Evolutionary conservation across 64 coral and sea anemone genomes (phyloP), one percentile per base, ranked within the genome.

Genomic region (Stichodactyla helianthus): DNA sequence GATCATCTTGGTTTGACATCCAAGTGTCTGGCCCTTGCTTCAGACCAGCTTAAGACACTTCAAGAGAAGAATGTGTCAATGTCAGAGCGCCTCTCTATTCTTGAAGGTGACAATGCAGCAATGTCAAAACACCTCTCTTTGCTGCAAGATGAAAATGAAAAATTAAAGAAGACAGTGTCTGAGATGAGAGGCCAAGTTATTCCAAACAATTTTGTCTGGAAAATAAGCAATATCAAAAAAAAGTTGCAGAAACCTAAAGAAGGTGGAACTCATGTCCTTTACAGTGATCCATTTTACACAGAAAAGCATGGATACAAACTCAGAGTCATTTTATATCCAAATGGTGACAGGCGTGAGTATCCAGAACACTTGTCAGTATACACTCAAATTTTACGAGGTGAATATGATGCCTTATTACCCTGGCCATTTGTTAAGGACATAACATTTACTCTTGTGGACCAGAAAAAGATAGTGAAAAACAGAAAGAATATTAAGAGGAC

Each of bases 361-460:
- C 52, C 54, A 54, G 76, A 52, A 10, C 23, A 88, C 58, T 0
- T 88, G 9, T 79, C 86, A 79, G 28, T 88, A 22, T 88, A 80
- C n/a, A 19, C 59, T 13, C 55, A 81, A 62, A 16, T 88, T 27
- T 35, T 62, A 19, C 50, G 13, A 88, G 77, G 87, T 4, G 23
- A 31, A 79, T 88, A 79, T 62, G 87, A 88, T 61, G 51, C 57
- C 5, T 51, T 65, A 10, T 50, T 88, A 50, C 2, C 53, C 52
- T 88, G 87, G 87, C 87, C 87, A 18, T 88, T 88, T 62, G 55
- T 0, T 15, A 59, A 62, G 19, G 18, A 51, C 20, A 53, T 88
- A n/a, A 76, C 71, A n/a, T 82, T 88, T 31, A 88, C 87, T 44
- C 83, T 85, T 44, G 23, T 85, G 8, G 83, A 85, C 28, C 83